A percentile compares a stretch with the other conserved stretches of the same genome.
These are phyloP conservation scores for Chromis chromis DNA, from an alignment of 2,797 vertebrate species.

Conservation along the genomic window DNA sequence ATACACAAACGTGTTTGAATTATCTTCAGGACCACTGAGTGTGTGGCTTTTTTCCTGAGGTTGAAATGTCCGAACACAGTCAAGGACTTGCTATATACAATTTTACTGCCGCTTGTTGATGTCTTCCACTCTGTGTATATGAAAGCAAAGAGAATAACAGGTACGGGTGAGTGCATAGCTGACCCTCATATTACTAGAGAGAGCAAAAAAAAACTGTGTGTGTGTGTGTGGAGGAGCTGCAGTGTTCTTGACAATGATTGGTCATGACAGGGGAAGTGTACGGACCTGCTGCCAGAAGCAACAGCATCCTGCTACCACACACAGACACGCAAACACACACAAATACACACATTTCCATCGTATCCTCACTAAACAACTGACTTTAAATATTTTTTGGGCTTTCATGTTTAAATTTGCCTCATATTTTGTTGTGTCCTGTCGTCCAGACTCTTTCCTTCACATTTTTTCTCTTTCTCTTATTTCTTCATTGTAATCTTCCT, in stretches of 20 bases:
- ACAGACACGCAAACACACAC: constrained; percentile 23
- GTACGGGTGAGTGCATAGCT: constrained; percentile 63
- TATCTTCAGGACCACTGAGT: constrained; percentile 38
- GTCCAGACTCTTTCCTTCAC: not conserved
- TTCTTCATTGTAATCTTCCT: not conserved
- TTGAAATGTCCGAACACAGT: constrained; percentile 39
- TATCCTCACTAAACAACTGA: constrained; percentile 9
- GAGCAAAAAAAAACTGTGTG: constrained; percentile 13
- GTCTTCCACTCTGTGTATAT: constrained; percentile 45
- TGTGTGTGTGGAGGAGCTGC: constrained; percentile 20
- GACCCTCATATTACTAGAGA: constrained; percentile 64
- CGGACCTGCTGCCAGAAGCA: constrained; percentile 63
- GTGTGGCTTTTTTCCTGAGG: constrained; percentile 32
- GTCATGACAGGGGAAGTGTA: constrained; percentile 70
- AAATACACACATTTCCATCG: not conserved
- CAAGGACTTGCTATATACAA: constrained; percentile 40
- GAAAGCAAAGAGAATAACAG: constrained; percentile 59
- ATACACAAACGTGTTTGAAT: constrained; percentile 36
- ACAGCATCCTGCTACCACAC: constrained; percentile 40
- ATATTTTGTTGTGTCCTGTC: not conserved
- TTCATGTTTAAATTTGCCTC: constrained; percentile 4
- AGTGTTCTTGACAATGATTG: constrained; percentile 71
- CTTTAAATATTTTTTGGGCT: constrained; percentile 27
- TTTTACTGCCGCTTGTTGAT: constrained; percentile 43
- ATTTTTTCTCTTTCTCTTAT: not conserved